These are phyloP conservation scores for Actias luna DNA, from an alignment of 2,888 invertebrate genomes.

Conservation along the genomic window DNA sequence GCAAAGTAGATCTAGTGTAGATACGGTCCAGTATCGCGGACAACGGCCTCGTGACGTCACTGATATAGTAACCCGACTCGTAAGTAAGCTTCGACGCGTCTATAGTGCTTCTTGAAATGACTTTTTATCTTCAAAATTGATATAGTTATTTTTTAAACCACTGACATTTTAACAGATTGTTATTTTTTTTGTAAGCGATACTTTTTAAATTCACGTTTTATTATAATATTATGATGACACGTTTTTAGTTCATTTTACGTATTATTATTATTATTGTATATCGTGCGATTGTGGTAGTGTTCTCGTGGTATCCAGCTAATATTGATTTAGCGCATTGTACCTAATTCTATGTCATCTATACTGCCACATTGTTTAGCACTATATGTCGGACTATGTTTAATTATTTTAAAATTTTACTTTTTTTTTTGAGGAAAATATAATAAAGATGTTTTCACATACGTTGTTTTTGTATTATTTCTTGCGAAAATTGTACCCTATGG, in stretches of 20 bases:
- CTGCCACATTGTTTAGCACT: conserved; percentile 57
- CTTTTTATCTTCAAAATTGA: conserved; percentile 48
- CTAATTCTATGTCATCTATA: conserved; percentile 23
- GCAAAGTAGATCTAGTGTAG: conserved; percentile 41
- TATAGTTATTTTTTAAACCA: conserved; percentile 65
- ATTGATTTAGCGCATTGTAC: background rate
- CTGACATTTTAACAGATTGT: conserved; percentile 75
- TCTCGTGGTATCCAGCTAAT: background rate
- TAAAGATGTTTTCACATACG: conserved; percentile 80
- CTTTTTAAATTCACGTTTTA: conserved; percentile 2
- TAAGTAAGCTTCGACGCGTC: conserved; percentile 77
- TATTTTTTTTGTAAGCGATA: conserved; percentile 51
- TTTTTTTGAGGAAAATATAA: conserved; percentile 80
- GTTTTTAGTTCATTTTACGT: conserved; percentile 69
- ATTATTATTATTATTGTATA: conserved; percentile 47
- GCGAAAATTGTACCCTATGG: too few relatives aligned
- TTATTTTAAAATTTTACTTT: conserved; percentile 80
- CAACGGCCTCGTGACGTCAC: conserved; percentile 42
- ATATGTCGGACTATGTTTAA: conserved; percentile 74
- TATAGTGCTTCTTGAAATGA: conserved; percentile 73
- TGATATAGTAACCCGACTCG: conserved; percentile 48
- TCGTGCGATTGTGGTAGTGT: conserved; percentile 11
- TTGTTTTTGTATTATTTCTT: background rate
- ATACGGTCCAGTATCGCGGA: conserved; percentile 31
- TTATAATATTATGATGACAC: conserved; percentile 64